Conservation (phyloP, 1,140 invertebrate species). For the Phortica variegata region DNA sequence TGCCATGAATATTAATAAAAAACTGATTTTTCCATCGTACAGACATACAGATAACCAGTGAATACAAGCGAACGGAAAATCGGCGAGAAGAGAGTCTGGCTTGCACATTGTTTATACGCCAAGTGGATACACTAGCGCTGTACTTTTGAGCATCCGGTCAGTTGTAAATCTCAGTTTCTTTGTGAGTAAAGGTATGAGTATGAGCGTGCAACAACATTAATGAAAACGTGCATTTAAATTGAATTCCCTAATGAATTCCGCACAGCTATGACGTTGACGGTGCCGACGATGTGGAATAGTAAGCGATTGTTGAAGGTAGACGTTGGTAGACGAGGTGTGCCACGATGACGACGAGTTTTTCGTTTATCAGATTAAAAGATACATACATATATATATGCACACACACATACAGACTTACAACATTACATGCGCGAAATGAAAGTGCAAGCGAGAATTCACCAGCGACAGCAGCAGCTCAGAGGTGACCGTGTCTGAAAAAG, state of each 20-base stretch:
- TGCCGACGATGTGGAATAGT: constrained; percentile 2
- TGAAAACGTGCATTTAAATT: constrained; percentile 39
- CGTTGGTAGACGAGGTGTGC: constrained; percentile 21
- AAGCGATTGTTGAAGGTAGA: constrained; percentile 10
- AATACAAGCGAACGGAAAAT: neutral
- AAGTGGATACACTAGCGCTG: too few species aligned
- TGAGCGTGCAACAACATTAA: constrained; percentile 8
- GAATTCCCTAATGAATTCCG: constrained; percentile 40
- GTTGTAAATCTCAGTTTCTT: too few species aligned
- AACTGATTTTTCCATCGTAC: constrained; percentile 24
- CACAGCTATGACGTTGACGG: too few species aligned
- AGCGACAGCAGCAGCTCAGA: too few species aligned
- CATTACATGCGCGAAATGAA: constrained; percentile 1
- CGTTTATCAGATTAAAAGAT: constrained; percentile 28
- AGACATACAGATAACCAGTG: neutral
- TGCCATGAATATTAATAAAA: constrained; percentile 38
- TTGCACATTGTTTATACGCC: too few species aligned
- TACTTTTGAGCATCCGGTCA: too few species aligned
- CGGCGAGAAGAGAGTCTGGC: neutral
- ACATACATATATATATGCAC: constrained; percentile 2
- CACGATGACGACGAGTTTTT: constrained; percentile 20
- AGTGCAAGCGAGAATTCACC: neutral
- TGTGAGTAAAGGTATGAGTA: too few species aligned
- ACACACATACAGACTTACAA: neutral
- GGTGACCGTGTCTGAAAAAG: too few species aligned